Evolutionary conservation across 2,113 vertebrate genomes (phyloP).

Genomic region (Pituophis catenifer): DNA sequence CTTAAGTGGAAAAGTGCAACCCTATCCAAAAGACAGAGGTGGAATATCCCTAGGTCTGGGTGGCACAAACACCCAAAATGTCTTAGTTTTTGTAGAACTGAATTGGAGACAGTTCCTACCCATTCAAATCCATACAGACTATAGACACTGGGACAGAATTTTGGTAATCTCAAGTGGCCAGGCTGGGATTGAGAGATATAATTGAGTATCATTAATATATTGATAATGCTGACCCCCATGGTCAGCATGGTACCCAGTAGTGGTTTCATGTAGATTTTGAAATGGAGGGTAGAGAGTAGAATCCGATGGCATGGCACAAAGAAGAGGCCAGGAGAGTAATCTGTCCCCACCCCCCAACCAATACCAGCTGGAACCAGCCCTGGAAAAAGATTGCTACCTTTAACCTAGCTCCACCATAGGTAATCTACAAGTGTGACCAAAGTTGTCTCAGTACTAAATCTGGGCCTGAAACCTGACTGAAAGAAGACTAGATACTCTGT

Average conservation of each 20-base stretch:
- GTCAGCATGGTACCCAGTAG: neutral
- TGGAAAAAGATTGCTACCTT: neutral
- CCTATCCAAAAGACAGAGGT: neutral
- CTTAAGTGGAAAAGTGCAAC: neutral
- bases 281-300: neutral
- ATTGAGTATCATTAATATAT: neutral
- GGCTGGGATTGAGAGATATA: neutral
- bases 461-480: neutral
- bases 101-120: neutral
- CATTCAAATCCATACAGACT: neutral
- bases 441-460: neutral
- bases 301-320: neutral
- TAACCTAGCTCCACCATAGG: neutral
- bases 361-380: neutral
- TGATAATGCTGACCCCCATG: neutral
- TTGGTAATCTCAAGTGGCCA: neutral
- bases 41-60: neutral
- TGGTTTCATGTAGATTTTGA: neutral
- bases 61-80: neutral
- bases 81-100: neutral
- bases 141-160: neutral
- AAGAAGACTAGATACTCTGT: neutral
- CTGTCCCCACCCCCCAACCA: neutral
- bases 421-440: neutral
- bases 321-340: neutral